Evolutionary conservation across 2,113 vertebrate species (phyloP).

Genomic region (Hyperopisus bebe): DNA sequence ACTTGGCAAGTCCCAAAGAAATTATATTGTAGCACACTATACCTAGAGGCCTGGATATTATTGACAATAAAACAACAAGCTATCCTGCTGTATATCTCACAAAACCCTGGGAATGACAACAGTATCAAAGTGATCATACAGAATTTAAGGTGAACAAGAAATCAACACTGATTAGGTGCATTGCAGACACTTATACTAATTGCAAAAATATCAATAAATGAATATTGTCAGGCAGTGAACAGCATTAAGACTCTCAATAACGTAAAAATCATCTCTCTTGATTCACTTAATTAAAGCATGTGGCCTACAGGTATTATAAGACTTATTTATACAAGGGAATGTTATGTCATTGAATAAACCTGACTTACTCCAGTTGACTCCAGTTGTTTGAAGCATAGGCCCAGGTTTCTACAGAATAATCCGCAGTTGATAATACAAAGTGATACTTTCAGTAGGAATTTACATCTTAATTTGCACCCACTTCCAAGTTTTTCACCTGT

Average conservation of each 20-base stretch:
- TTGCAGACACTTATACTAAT: slow-evolving; percentile 37
- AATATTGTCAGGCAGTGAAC: neutral
- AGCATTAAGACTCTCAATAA: slow-evolving; percentile 21
- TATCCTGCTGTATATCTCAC: neutral
- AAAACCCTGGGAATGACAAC: neutral
- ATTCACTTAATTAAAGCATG: slow-evolving; percentile 22
- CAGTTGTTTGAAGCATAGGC: neutral
- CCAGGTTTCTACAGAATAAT: neutral
- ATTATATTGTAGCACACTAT: neutral
- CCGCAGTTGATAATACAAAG: neutral
- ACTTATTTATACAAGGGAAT: slow-evolving; percentile 46
- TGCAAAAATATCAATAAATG: neutral
- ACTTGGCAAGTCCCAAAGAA: neutral
- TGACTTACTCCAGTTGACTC: neutral
- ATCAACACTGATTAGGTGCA: slow-evolving; percentile 20
- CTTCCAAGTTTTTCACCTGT: neutral
- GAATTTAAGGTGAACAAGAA: slow-evolving; percentile 26
- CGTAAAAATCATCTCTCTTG: neutral
- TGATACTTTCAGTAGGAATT: neutral
- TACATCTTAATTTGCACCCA: neutral
- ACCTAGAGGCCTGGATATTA: neutral
- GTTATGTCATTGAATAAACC: slow-evolving; percentile 9
- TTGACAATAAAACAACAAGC: neutral
- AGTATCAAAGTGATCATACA: neutral
- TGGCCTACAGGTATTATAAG: slow-evolving; percentile 41